Evolutionary conservation across 1,140 invertebrate species (phyloP), one percentile per base, ranked within the genome.

Genomic region (Doryteuthis pealeii): DNA sequence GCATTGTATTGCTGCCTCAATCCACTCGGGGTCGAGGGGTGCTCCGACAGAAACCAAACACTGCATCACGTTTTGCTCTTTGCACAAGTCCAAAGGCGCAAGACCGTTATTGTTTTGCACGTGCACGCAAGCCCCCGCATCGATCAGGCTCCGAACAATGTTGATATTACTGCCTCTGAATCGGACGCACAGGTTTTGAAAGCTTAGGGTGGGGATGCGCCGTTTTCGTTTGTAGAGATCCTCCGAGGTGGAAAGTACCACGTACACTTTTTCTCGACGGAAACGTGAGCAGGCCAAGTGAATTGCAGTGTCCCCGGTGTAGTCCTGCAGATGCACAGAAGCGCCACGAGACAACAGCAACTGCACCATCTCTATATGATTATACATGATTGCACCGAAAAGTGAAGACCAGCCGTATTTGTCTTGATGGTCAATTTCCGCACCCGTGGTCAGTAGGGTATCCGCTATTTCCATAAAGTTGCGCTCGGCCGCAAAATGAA

Each of bases 371-470:
- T 71, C 45, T 22, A 33, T 26, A 18, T 54, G 66, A 40, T 72
- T 72, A 67, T 72, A 78, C 26, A 78, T 71, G 22, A 78, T 58
- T 67, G 67, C 71, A 26, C 76, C 71, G 70, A 78, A 78, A 66
- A 80, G 45, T 14, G 79, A 73, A 30, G 75, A 72, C 79, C 79
- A 80, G 28, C 77, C 77, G 70, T 65, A 77, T 14, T 75, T 80
- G 58, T 80, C 79, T 12, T 40, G 22, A n/a, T 18, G 54, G 74
- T 78, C 74, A 4, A 80, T 58, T 54, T 73, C 69, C 31, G 66
- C 31, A 6, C 77, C 77, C 31, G 49, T 28, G 8, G 71, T 32
- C 10, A 78, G 40, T 14, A 80, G 70, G 66, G 35, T n/a, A 8
- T 80, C 66, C 10, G 77, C 79, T 32, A 80, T 58, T 28, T 74